Conservation (phyloP, 2,888 invertebrate genomes). For the Junonia oenone region DNA sequence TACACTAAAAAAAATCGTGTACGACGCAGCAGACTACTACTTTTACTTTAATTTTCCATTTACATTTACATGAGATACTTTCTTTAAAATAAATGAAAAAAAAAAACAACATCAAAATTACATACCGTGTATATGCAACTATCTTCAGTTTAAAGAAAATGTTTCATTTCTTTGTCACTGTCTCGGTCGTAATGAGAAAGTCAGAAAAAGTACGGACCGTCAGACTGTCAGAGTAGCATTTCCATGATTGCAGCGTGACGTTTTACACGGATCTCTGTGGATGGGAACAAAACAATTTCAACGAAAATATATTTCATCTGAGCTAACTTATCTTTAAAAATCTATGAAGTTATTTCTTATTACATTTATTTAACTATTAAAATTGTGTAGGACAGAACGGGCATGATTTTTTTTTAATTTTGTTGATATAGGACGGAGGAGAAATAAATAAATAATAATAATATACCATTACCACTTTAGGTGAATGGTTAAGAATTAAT, state of each 20-base stretch:
- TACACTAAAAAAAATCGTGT: no score
- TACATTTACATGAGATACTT: background rate
- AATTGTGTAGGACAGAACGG: no score
- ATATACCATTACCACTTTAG: no score
- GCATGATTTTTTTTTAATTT: no score
- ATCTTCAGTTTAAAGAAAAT: conserved; percentile 7
- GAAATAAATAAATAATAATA: no score
- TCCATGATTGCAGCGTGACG: conserved; percentile 13
- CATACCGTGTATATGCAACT: background rate
- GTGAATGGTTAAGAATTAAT: no score
- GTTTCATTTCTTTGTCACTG: conserved; percentile 16
- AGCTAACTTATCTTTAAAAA: background rate
- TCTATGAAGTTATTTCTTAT: no score
- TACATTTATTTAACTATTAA: no score
- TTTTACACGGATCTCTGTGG: background rate
- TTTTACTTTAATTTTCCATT: no score
- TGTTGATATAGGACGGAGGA: no score
- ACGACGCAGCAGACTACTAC: no score
- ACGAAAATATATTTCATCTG: background rate
- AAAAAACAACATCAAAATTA: background rate
- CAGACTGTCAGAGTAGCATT: conserved; percentile 10
- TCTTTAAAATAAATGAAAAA: background rate
- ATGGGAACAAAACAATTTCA: background rate
- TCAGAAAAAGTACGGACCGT: conserved; percentile 9
- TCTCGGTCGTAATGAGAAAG: conserved; percentile 12